Evolutionary conservation across 2,113 vertebrate species (phyloP).

Genomic region (Porphyrio hochstetteri): DNA sequence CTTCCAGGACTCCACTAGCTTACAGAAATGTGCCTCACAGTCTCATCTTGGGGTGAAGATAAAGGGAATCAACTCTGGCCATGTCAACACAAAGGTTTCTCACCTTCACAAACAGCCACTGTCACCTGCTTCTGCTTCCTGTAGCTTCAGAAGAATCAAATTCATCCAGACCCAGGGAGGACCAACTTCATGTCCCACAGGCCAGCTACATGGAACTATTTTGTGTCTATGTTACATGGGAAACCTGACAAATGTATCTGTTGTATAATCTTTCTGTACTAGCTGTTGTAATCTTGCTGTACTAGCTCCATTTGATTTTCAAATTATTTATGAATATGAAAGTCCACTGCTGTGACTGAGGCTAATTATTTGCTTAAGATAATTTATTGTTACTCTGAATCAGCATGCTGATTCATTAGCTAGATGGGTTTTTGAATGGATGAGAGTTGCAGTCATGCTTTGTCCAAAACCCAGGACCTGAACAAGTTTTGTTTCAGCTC

Average conservation of each 20-base stretch:
- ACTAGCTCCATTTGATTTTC: not conserved
- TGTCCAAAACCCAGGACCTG: not conserved
- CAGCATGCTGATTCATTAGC: not conserved
- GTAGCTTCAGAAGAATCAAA: not conserved
- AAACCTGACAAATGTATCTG: not conserved
- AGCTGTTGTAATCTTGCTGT: not conserved
- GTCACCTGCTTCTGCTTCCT: not conserved
- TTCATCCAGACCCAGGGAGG: not conserved
- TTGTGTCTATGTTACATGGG: not conserved
- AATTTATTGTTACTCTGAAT: not conserved
- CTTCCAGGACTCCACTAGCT: not conserved
- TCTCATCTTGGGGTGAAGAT: not conserved
- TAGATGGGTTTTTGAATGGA: not conserved
- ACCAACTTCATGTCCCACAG: not conserved
- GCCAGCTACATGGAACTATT: not conserved
- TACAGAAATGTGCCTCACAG: not conserved
- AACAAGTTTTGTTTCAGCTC: conserved; percentile 7
- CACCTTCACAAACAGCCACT: not conserved
- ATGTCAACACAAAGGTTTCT: not conserved
- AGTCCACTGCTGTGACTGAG: not conserved
- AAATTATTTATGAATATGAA: not conserved
- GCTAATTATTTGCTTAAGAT: not conserved
- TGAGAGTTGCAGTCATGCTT: not conserved
- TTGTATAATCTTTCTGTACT: not conserved
- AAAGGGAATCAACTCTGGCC: not conserved